Percentiles rank a stretch among this genome's conserved stretches.
These are phyloP conservation scores for Hylaea fasciaria DNA, from an alignment of 2,888 invertebrate species.

Conservation along the genomic window DNA sequence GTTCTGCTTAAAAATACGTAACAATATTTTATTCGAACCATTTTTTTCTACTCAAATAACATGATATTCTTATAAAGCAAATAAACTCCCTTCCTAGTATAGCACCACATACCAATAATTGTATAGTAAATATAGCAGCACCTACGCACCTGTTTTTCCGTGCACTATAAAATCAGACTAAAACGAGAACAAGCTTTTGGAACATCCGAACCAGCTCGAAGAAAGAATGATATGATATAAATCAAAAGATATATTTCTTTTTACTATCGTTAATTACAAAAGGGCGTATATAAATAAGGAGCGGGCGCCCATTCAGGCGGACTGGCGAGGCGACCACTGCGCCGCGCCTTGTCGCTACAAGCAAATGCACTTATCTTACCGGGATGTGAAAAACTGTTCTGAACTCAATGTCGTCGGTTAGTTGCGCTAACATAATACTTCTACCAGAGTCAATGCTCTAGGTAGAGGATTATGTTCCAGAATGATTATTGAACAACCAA, in stretches of 20 bases:
- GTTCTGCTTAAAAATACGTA: no score
- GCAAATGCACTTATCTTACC: constrained; percentile 85
- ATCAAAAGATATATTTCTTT: constrained; percentile 77
- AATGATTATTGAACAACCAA: constrained; percentile 72
- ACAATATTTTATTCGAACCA: no score
- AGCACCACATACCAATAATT: no score
- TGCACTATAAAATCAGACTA: constrained; percentile 35
- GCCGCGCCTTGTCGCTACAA: constrained; percentile 81
- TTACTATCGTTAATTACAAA: constrained; percentile 81
- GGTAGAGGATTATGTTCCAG: constrained; percentile 63
- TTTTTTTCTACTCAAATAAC: no score
- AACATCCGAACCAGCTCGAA: constrained; percentile 19
- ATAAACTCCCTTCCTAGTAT: no score
- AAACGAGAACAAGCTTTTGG: constrained; percentile 48
- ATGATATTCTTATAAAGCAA: no score
- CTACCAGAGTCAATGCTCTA: constrained; percentile 71
- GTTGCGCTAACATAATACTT: constrained; percentile 75
- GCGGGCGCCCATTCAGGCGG: constrained; percentile 75
- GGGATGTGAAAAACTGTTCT: constrained; percentile 81
- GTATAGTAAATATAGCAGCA: no score
- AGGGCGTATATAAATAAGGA: constrained; percentile 82
- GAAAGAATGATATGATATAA: constrained; percentile 71
- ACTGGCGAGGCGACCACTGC: constrained; percentile 71
- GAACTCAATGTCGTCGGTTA: constrained; percentile 75
- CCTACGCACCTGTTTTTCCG: constrained; percentile 8